These are phyloP conservation scores for Pelusios castaneus DNA, from an alignment of 2,113 vertebrate genomes.

Conservation along the genomic window DNA sequence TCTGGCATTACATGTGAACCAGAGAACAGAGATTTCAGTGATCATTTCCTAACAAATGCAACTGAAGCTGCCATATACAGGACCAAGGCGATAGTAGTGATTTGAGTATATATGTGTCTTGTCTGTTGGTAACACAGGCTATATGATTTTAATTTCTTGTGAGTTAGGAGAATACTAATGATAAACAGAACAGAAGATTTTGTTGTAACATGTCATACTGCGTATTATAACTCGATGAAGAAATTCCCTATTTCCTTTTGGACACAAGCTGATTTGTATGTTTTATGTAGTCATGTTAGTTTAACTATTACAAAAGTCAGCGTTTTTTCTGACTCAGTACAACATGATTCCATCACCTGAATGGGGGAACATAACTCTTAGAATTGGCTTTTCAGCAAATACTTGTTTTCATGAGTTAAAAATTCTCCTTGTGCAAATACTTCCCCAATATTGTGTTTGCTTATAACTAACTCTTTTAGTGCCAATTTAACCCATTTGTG, in stretches of 20 bases:
- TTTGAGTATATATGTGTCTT: not conserved
- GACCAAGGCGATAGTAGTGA: not conserved
- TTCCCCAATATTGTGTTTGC: not conserved
- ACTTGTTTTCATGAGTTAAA: not conserved
- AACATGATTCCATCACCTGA: not conserved
- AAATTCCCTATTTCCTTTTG: not conserved
- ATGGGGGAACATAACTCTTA: not conserved
- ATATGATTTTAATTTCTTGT: not conserved
- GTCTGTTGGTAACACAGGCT: not conserved
- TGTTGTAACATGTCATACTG: not conserved
- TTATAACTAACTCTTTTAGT: not conserved
- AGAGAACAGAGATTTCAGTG: not conserved
- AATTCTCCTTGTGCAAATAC: not conserved
- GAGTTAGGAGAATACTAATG: not conserved
- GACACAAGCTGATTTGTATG: not conserved
- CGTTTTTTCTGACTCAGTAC: not conserved
- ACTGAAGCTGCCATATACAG: not conserved
- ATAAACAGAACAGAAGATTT: not conserved
- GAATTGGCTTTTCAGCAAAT: not conserved
- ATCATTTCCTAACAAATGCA: not conserved
- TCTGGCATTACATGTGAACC: not conserved
- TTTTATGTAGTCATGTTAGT: not conserved
- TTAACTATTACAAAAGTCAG: not conserved
- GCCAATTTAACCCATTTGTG: not conserved
- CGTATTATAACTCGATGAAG: not conserved